Evolutionary conservation across 2,797 vertebrate genomes (phyloP).

Genomic region (Eulemur coronatus): DNA sequence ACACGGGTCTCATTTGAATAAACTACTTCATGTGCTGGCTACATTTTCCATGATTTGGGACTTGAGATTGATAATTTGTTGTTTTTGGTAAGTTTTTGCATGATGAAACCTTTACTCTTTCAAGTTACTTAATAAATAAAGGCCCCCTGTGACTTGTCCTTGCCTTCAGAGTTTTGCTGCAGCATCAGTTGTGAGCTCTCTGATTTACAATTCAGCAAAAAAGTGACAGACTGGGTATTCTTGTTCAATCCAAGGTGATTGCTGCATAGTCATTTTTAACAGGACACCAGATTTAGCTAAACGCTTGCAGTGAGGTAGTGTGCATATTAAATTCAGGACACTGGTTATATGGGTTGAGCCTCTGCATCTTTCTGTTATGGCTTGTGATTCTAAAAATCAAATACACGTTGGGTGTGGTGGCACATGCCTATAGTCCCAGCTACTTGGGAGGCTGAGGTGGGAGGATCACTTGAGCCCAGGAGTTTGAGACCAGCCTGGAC

Average conservation of each 20-base stretch:
- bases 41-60: background rate
- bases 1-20: background rate
- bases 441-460: background rate
- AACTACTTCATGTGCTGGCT: background rate
- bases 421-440: background rate
- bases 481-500: background rate
- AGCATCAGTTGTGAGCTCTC: constrained; percentile 36
- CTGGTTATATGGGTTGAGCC: background rate
- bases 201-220: constrained; percentile 70
- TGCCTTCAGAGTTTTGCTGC: constrained; percentile 71
- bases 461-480: background rate
- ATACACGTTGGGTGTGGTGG: background rate
- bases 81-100: constrained; percentile 34
- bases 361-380: background rate
- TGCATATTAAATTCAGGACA: background rate
- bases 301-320: background rate
- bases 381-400: background rate
- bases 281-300: constrained; percentile 52
- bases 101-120: constrained; percentile 44
- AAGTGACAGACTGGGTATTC: constrained; percentile 21
- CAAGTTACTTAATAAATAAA: constrained; percentile 37
- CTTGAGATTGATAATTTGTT: constrained; percentile 35
- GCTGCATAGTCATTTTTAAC: constrained; percentile 62
- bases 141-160: constrained; percentile 62
- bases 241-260: constrained; percentile 68